Evolutionary conservation across 2,888 invertebrate genomes (phyloP), one percentile per base, ranked within the genome.

Genomic region (Rhagophthalmus giganteus): DNA sequence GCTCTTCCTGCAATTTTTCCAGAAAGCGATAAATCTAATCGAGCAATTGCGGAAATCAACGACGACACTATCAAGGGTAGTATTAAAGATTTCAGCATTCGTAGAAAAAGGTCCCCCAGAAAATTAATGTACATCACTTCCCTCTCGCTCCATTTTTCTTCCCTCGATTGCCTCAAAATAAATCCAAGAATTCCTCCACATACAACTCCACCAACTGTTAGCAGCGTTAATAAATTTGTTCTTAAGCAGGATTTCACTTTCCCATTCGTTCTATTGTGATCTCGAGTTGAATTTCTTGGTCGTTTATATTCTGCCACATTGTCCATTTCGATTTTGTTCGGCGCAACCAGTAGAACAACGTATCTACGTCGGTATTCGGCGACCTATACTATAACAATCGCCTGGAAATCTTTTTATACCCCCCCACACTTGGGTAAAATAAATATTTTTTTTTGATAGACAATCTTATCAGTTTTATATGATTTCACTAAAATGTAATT

Each of bases 21-120:
- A 9, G 86, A 86, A 24, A 87, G 74, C 27, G 78, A 79, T 13
- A 86, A 77, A 71, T 88, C 87, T 60, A 88, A 75, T 32, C 81
- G 81, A 8, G 86, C 86, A 55, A 87, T 81, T 10, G 87, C 87
- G 2, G 85, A 81, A 33, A 88, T 78, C 54, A 87, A 77, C 8
- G 83, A 83, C 1, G 83, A 78, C n/a, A 84, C 76, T 52, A 88
- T 84, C 54, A 89, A 78, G 1, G 89, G 89, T 35, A 89, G 73
- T 61, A 89, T 88, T 48, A 89, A 76, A 51, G 83, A 81, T 71
- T 87, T 87, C 41, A 89, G 76, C 84, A 88, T 87, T 54, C 85
- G 76, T 58, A 89, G 78, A 63, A 88, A 86, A 34, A 89, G 72
- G 65, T 88, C 86, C 14, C 87, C 87, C 1, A 82, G 74, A 67